Percentiles rank a stretch among this genome's conserved stretches.
Conservation (phyloP, 2,888 invertebrate species). For the Helicoverpa assulta region DNA sequence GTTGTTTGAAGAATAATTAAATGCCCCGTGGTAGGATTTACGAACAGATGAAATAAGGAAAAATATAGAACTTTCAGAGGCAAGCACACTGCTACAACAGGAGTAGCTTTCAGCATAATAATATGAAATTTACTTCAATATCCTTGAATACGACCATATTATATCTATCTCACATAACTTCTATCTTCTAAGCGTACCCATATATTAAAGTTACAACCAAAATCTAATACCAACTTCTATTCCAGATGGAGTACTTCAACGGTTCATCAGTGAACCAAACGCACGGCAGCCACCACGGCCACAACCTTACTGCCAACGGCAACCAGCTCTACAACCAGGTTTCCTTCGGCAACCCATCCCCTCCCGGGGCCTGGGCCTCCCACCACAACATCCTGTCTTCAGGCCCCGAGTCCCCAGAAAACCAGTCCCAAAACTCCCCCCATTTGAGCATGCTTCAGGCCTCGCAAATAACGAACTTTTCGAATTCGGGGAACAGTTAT, state of each 20-base stretch:
- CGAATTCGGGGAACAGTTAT: constrained; percentile 87
- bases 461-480: constrained; percentile 88
- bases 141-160: too few species aligned
- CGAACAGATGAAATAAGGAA: constrained; percentile 7
- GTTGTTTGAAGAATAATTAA: constrained; percentile 4
- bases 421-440: constrained; percentile 84
- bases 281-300: constrained; percentile 84
- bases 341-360: constrained; percentile 87
- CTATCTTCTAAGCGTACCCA: too few species aligned
- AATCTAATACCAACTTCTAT: constrained; percentile 50
- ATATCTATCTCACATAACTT: too few species aligned
- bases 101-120: too few species aligned
- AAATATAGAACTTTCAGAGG: constrained; percentile 6
- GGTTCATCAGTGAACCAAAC: constrained; percentile 86
- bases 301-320: constrained; percentile 85
- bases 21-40: neutral
- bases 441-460: constrained; percentile 88
- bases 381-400: constrained; percentile 87
- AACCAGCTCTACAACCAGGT: constrained; percentile 89
- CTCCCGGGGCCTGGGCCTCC: constrained; percentile 85
- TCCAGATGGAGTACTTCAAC: constrained; percentile 89
- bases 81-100: too few species aligned
- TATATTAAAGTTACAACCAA: neutral
- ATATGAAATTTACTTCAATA: too few species aligned
- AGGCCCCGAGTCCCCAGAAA: constrained; percentile 86